Evolutionary conservation across 2,888 invertebrate genomes (phyloP).

Genomic region (Scaptomyza tumidula): DNA sequence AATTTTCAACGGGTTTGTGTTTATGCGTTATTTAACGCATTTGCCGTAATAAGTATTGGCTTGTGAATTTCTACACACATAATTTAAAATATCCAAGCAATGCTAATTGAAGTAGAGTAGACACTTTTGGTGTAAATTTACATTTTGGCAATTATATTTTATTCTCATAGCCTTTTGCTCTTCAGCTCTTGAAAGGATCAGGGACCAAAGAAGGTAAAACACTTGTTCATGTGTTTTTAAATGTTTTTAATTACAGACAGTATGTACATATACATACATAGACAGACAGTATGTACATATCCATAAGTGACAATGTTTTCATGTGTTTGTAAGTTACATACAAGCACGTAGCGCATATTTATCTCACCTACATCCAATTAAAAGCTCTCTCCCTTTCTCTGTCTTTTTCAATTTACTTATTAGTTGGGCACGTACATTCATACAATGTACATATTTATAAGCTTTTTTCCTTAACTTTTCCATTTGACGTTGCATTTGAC

Average conservation of each 20-base stretch:
- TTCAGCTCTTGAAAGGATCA: constrained; percentile 15
- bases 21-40: constrained; percentile 35
- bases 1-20: constrained; percentile 55
- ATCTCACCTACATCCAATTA: constrained; percentile 55
- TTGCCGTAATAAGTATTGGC: constrained; percentile 37
- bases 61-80: constrained; percentile 70
- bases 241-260: too few species aligned
- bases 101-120: constrained; percentile 64
- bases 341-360: constrained; percentile 47
- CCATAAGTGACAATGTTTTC: neutral
- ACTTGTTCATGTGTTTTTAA: too few species aligned
- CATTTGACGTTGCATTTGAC: constrained; percentile 44
- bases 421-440: constrained; percentile 64
- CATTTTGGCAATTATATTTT: constrained; percentile 6
- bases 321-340: constrained; percentile 29
- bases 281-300: neutral
- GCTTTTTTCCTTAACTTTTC: constrained; percentile 42
- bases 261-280: too few species aligned
- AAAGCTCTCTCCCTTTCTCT: constrained; percentile 35
- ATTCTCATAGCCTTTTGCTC: neutral
- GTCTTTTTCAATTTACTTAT: constrained; percentile 14
- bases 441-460: constrained; percentile 30
- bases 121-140: constrained; percentile 46
- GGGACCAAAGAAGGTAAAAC: too few species aligned
- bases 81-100: constrained; percentile 57